A percentile compares a stretch with the other conserved stretches of the same genome.
Evolutionary conservation across 2,797 vertebrate species (phyloP).

Genomic region (Crenichthys baileyi): DNA sequence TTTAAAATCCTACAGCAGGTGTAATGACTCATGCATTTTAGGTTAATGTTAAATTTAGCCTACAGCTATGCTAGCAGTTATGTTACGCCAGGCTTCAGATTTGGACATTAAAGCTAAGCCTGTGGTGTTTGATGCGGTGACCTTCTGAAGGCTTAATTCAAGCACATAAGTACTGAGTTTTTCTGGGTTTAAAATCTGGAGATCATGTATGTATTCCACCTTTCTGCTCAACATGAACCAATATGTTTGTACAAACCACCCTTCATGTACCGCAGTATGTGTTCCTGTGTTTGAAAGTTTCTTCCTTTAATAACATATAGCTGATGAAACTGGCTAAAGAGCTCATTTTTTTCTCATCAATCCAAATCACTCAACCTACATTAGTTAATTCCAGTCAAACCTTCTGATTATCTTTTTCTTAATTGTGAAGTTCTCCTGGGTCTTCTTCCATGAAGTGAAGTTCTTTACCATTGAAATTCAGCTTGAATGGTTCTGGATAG

Average conservation of each 20-base stretch:
- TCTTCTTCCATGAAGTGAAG: neutral
- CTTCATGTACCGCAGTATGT: no score
- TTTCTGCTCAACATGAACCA: no score
- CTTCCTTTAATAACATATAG: no score
- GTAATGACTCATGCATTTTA: neutral
- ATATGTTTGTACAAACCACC: no score
- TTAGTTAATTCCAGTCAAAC: no score
- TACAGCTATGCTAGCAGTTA: neutral
- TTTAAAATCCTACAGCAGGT: neutral
- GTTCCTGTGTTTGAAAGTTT: no score
- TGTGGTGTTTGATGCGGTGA: neutral
- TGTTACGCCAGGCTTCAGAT: neutral
- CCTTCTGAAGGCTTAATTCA: neutral
- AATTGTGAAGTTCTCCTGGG: neutral
- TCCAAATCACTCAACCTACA: neutral
- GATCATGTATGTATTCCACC: no score
- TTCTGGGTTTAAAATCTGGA: no score
- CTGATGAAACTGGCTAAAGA: no score
- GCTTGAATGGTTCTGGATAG: neutral
- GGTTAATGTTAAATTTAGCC: no score
- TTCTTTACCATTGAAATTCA: neutral
- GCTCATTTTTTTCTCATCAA: neutral
- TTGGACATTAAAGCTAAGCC: neutral
- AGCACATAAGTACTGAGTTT: no score
- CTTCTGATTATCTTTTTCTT: neutral